These are phyloP conservation scores for Sesia apiformis DNA, from an alignment of 2,888 invertebrate genomes.

Conservation along the genomic window DNA sequence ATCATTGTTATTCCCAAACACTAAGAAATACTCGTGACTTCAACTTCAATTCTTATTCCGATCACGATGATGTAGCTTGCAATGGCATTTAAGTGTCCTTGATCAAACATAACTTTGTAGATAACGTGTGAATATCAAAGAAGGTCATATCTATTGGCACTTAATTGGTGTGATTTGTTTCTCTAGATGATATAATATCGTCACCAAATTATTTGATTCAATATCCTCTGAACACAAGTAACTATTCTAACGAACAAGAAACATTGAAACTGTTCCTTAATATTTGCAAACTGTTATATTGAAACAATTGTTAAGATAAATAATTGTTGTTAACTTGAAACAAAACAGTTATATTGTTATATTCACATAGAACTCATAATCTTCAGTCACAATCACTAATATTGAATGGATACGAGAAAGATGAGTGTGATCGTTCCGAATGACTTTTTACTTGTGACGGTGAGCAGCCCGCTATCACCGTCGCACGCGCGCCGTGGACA, in stretches of 20 bases:
- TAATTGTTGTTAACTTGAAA: too few relatives aligned
- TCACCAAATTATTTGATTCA: too few relatives aligned
- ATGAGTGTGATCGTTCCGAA: constrained; percentile 17
- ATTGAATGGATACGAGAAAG: background rate
- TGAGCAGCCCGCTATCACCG: background rate
- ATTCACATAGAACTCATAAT: too few relatives aligned
- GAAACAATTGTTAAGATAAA: too few relatives aligned
- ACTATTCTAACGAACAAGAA: too few relatives aligned
- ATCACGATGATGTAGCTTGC: constrained; percentile 45
- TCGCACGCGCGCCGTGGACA: constrained; percentile 14
- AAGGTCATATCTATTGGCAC: background rate
- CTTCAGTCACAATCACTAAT: too few relatives aligned
- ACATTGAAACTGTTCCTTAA: too few relatives aligned
- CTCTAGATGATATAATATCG: too few relatives aligned
- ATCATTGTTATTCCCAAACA: constrained; percentile 65
- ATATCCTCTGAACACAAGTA: too few relatives aligned
- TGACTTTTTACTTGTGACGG: constrained; percentile 31
- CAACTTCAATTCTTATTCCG: constrained; percentile 41
- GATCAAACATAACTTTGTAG: constrained; percentile 5
- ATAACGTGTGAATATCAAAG: background rate
- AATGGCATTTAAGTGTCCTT: constrained; percentile 44
- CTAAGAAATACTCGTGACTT: constrained; percentile 39
- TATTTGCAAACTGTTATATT: too few relatives aligned
- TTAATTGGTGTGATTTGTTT: too few relatives aligned
- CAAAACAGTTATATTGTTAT: too few relatives aligned